These are phyloP conservation scores for Acromyrmex heyeri DNA, from an alignment of 1,140 invertebrate species.

Conservation along the genomic window DNA sequence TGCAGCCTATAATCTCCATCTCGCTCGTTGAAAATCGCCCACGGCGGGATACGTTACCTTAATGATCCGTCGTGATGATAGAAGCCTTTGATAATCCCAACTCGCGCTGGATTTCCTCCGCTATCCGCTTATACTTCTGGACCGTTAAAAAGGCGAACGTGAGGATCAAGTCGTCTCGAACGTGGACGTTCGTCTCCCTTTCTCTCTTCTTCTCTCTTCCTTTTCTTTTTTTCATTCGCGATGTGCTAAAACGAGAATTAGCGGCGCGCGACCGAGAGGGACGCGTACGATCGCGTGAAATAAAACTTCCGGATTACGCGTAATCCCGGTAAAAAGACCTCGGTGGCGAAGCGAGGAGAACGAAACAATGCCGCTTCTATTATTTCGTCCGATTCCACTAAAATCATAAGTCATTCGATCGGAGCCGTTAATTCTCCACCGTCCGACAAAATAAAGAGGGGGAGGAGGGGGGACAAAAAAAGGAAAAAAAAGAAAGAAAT, in stretches of 20 bases:
- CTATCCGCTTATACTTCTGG: conserved; percentile 22
- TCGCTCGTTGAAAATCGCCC: conserved; percentile 61
- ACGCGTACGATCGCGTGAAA: conserved; percentile 6
- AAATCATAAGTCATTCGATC: conserved; percentile 24
- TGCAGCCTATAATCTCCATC: conserved; percentile 56
- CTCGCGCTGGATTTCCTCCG: conserved; percentile 43
- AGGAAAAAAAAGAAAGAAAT: neutral
- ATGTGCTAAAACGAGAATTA: conserved; percentile 6
- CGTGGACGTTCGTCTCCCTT: neutral
- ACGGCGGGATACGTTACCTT: conserved; percentile 55
- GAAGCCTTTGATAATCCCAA: conserved; percentile 61
- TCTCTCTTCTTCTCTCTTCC: neutral
- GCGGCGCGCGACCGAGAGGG: neutral
- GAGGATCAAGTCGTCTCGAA: conserved; percentile 28
- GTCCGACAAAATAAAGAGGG: neutral
- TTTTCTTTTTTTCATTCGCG: neutral
- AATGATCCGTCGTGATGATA: conserved; percentile 53
- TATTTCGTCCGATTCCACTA: conserved; percentile 13
- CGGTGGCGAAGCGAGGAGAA: neutral
- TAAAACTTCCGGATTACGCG: conserved; percentile 32
- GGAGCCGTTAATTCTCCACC: conserved; percentile 21
- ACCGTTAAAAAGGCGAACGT: conserved; percentile 20
- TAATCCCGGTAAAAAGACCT: neutral
- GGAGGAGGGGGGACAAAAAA: too few relatives aligned
- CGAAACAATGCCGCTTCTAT: neutral